Evolutionary conservation across 1,140 invertebrate genomes (phyloP), one percentile per base, ranked within the genome.

Genomic region (Ctenoplectra terminalis): DNA sequence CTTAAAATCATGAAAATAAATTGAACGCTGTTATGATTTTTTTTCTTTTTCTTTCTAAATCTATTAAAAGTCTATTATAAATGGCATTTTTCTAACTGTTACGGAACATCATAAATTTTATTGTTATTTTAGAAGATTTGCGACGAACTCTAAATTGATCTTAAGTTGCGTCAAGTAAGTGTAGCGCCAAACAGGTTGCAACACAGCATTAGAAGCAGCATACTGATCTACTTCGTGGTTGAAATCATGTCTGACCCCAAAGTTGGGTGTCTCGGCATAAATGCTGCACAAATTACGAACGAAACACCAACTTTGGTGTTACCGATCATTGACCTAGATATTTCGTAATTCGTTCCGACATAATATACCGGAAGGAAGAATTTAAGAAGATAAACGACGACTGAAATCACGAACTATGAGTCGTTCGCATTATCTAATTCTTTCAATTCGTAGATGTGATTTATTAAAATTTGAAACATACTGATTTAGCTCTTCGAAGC

Each of bases 231-330:
- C 50, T 46, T 56, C 66, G 37, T 73, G 31, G 60, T 66, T 75
- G 50, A 75, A 79, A 75, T 66, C 70, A 34, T 50, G 78, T 26
- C 61, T 34, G 78, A 58, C 48, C 71, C 31, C 9, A 66, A 74
- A 75, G 29, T 52, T 61, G 29, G 46, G 34, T 46, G 23, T 54
- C 74, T 34, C 48, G 29, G 8, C 43, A 17, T 48, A 63, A 60
- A 34, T 34, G 29, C 67, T 43, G 46, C 69, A 69, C 6, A 34
- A 61, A 66, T 66, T 54, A 20, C 17, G 23, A 64, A 2, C 34
- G 78, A 75, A 54, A 31, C 40, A 74, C 26, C 20, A 50, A 43
- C 43, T 29, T 50, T 5, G 20, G 1, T 29, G 17, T 48, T 29
- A 56, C 56, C 61, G 78, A 75, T 81, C 50, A 72, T 77, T 60